Conservation (phyloP, 2,113 vertebrate genomes). For the Halcyon malimbica region DNA sequence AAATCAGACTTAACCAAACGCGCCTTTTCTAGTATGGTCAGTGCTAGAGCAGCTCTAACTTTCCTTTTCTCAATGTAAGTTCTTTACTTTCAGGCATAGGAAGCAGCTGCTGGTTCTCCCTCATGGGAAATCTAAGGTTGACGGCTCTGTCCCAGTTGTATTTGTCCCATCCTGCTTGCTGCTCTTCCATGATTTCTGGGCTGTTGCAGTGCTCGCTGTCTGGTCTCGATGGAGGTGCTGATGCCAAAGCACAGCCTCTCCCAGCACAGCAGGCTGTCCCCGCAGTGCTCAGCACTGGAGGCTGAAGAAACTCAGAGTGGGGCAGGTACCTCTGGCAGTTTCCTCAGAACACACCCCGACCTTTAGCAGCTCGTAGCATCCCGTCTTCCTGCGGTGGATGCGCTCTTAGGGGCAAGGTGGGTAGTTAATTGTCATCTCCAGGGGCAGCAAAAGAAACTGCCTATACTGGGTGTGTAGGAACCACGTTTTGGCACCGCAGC, state of each 20-base stretch:
- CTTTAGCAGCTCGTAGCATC: neutral
- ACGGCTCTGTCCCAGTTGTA: neutral
- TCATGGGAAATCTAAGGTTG: neutral
- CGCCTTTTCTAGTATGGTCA: rapidly evolving
- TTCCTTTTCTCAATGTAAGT: too few species aligned
- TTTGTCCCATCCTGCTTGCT: neutral
- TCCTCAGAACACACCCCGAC: too few species aligned
- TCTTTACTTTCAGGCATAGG: neutral
- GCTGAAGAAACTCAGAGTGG: neutral
- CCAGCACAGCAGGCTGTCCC: neutral
- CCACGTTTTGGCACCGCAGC: rapidly evolving
- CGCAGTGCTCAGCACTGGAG: rapidly evolving
- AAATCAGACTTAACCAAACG: rapidly evolving
- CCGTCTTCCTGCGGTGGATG: rapidly evolving
- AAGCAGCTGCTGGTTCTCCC: neutral
- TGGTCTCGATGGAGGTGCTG: rapidly evolving
- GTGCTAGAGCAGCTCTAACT: neutral
- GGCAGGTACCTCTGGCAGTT: neutral
- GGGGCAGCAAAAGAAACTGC: neutral
- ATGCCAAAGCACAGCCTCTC: neutral
- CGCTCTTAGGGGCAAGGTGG: rapidly evolving
- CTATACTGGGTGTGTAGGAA: rapidly evolving
- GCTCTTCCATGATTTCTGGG: rapidly evolving
- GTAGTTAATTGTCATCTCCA: neutral
- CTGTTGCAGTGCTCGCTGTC: neutral